Base-by-base conservation (phyloP, 2,797 vertebrate genomes). In the Crypturellus tataupa region DNA sequence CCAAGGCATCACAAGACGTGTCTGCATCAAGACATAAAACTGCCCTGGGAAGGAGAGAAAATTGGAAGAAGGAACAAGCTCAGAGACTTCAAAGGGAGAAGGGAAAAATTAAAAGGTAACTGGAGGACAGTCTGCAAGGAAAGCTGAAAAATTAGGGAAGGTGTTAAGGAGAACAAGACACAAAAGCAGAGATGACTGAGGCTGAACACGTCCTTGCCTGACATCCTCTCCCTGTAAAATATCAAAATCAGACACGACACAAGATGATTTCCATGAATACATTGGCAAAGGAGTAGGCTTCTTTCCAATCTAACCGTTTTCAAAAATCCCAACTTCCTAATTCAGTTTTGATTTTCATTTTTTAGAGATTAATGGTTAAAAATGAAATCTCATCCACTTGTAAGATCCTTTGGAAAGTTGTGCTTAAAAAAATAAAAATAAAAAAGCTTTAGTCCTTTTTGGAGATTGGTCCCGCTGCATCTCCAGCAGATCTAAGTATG, bases 11-110 rank as follows among this genome's bases (percentile, higher is more conserved):
- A 49, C 47, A 13, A 49, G 47, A 24, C 47, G 24, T 24, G 23
- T 23, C 21, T 6, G 47, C 29, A 18, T 55, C 53, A 55, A 53
- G 62, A 62, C 3, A 51, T 42, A 44, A 37, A 75, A 86, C 69
- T 73, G 44, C 62, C 68, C 78, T 90, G 91, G 78, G 85, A 86
- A 53, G 75, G 60, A 42, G 82, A 93, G 85, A 95, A 83, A 93
- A 78, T 68, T 69, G 62, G 90, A 71, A 35, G 87, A 87, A 56
- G 56, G 90, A 92, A 88, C 70, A 35, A 55, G 9, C 53, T 29
- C 53, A 31, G 53, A 31, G 29, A 55, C 53, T 55, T 55, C 29
- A 55, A 55, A 55, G 53, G 9, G 51, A 53, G 51, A 53, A 29
- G 49, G 25, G 53, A 31, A 31, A 55, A 31, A 18, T 55, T 31